Conservation (phyloP, 2,888 invertebrate genomes). For the Drosophila rubida region DNA sequence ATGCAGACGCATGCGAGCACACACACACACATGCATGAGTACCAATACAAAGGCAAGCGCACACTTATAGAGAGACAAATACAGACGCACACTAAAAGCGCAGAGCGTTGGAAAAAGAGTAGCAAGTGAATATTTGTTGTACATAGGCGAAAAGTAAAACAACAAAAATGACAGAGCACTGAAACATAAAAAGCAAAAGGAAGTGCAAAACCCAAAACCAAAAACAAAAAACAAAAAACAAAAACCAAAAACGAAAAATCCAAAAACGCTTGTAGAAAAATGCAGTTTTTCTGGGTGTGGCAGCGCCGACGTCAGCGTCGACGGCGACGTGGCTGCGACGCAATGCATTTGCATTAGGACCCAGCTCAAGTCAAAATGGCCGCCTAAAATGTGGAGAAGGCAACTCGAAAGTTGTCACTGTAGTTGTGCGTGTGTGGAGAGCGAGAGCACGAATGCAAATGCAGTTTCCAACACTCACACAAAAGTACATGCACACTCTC, state of each 20-base stretch:
- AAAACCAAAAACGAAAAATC: slow-evolving; percentile 66
- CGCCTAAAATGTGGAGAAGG: slow-evolving; percentile 55
- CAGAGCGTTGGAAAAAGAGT: slow-evolving; percentile 60
- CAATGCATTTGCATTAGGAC: slow-evolving; percentile 69
- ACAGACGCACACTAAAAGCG: slow-evolving; percentile 36
- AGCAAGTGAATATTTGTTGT: slow-evolving; percentile 74
- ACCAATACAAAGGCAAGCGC: slow-evolving; percentile 26
- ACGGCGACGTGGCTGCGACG: slow-evolving; percentile 19
- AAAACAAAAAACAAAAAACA: slow-evolving; percentile 35
- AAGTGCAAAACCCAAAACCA: slow-evolving; percentile 31
- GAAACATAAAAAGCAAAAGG: slow-evolving; percentile 11
- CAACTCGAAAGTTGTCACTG: slow-evolving; percentile 27
- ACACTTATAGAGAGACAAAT: slow-evolving; percentile 21
- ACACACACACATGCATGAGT: slow-evolving; percentile 37
- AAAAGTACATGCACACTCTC: neutral
- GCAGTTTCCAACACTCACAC: slow-evolving; percentile 44
- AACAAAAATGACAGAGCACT: slow-evolving; percentile 8
- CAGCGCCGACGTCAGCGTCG: slow-evolving; percentile 51
- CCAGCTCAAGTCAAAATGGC: slow-evolving; percentile 50
- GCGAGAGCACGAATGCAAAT: slow-evolving; percentile 62
- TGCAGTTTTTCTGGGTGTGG: slow-evolving; percentile 84
- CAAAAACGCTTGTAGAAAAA: slow-evolving; percentile 78
- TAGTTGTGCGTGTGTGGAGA: slow-evolving; percentile 45
- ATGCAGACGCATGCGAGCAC: slow-evolving; percentile 37
- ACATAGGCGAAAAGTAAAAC: slow-evolving; percentile 60